Conservation (phyloP, 2,888 invertebrate species). For the Strigamia crassipes region DNA sequence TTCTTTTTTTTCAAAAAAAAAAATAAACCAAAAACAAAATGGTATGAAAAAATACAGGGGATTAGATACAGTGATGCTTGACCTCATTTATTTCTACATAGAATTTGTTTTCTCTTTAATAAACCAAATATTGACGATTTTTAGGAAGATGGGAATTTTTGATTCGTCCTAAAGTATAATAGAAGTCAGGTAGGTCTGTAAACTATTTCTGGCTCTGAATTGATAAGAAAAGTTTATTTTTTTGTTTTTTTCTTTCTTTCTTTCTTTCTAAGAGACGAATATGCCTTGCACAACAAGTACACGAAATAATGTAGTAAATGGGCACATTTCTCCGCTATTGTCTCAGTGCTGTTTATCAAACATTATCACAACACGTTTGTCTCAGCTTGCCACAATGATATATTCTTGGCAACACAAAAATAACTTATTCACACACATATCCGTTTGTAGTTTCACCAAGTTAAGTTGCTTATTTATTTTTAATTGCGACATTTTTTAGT, state of each 20-base stretch:
- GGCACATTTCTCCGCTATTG: conserved; percentile 1
- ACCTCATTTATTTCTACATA: background rate
- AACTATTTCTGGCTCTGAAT: conserved; percentile 42
- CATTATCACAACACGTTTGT: conserved; percentile 33
- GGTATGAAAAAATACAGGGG: background rate
- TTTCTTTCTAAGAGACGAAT: conserved; percentile 37
- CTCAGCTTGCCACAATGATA: conserved; percentile 39
- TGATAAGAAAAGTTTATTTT: conserved; percentile 4
- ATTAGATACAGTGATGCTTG: conserved; percentile 45
- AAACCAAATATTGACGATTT: background rate
- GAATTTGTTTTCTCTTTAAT: background rate
- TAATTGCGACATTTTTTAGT: background rate
- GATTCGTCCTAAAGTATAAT: conserved; percentile 15
- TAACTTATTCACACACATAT: conserved; percentile 42
- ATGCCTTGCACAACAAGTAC: conserved; percentile 39
- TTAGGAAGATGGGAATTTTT: conserved; percentile 28
- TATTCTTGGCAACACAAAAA: conserved; percentile 42
- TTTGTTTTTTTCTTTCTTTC: background rate
- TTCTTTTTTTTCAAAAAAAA: background rate
- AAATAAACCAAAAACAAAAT: too few species aligned
- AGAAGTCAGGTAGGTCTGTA: background rate
- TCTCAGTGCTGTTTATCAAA: conserved; percentile 26
- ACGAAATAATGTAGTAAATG: conserved; percentile 35
- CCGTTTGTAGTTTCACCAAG: conserved; percentile 13
- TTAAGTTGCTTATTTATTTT: conserved; percentile 25